Evolutionary conservation across 2,113 vertebrate species (phyloP).

Genomic region (Cisticola juncidis): DNA sequence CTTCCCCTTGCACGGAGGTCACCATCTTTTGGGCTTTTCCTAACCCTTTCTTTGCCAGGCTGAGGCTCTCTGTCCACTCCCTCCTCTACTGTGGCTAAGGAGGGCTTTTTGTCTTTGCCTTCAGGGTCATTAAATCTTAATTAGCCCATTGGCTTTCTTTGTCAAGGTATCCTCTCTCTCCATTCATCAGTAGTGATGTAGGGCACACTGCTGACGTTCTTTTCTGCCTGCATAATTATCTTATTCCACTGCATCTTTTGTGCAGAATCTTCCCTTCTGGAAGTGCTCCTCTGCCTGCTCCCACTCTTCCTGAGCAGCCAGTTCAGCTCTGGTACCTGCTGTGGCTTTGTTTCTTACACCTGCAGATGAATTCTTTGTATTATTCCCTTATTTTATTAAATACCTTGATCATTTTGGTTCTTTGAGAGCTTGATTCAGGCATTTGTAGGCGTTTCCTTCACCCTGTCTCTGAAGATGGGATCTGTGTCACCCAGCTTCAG

Average conservation of each 20-base stretch:
- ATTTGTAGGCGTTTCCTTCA: background rate
- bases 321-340: background rate
- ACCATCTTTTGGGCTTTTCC: background rate
- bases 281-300: background rate
- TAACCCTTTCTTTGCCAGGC: background rate
- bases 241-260: background rate
- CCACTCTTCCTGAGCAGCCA: background rate
- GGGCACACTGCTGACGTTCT: background rate
- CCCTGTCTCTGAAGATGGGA: background rate
- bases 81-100: background rate
- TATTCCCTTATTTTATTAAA: background rate
- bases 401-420: background rate
- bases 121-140: background rate
- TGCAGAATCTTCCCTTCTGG: background rate
- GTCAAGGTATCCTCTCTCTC: background rate
- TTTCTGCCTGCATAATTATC: background rate
- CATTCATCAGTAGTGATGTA: background rate
- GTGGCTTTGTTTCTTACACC: background rate
- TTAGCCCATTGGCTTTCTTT: background rate
- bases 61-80: background rate
- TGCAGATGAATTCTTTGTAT: background rate
- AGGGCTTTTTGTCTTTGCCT: background rate
- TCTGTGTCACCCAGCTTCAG: background rate
- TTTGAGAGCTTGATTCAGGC: background rate
- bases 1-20: background rate